Evolutionary conservation across 2,113 vertebrate genomes (phyloP), one percentile per base, ranked within the genome.

Genomic region (Thermophis baileyi): DNA sequence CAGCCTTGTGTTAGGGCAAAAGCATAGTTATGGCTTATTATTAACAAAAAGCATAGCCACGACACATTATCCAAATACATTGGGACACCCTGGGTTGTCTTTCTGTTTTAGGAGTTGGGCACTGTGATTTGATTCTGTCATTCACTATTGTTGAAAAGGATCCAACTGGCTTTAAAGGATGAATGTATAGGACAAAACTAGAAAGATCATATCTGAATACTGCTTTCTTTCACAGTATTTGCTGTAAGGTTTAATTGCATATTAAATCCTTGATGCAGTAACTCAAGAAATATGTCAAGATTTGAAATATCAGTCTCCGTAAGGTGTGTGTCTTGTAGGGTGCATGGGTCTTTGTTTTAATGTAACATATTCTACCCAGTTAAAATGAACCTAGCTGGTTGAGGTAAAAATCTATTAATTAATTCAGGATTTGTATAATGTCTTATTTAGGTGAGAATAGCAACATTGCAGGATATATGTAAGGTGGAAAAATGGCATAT

Each of bases 361-460:
- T 94, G 91, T 94, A 94, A 95, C 90, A 94, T 93, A 86, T 92
- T 92, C 88, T 96, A 95, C 90, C 94, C 94, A 90, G 85, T 93
- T 96, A 92, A 93, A 95, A 96, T 85, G 88, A 94, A 90, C 55
- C 91, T 86, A 93, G 69, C 27, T 96, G 94, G 91, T 95, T 96
- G 94, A 95, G 96, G 94, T 30, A 94, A 95, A 44, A 95, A 94
- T 88, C 87, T 96, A 30, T 90, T 94, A 93, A 95, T 95, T 91
- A 47, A 92, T 93, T 95, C 74, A 74, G 93, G 69, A 93, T 95
- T 95, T 93, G 86, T 92, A 50, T 91, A 94, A 94, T 16, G 94
- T 94, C 85, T 93, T 92, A 81, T 96, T 93, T 95, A 96, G 94
- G 93, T 93, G 93, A 94, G 88, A 91, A 22, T 89, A 85, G 87